Evolutionary conservation across 2,888 invertebrate genomes (phyloP), one percentile per base, ranked within the genome.

Genomic region (Tetheella fluctuosa): DNA sequence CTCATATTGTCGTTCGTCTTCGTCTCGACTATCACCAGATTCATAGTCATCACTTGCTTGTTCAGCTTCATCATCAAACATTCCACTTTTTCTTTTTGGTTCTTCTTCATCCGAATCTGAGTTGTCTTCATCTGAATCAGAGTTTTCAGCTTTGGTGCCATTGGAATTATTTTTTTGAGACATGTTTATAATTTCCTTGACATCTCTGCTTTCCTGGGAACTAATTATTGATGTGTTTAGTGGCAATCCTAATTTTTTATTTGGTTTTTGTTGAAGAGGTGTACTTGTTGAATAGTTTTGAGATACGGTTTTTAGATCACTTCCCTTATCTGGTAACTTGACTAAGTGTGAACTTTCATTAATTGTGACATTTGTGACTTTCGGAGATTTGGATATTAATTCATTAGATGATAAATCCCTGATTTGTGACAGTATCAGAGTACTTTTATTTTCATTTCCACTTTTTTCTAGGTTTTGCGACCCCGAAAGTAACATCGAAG

Each of bases 21-120:
- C 93, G 68, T 93, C 87, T 83, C 90, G 86, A 68, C 93, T 93
- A 58, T 92, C 91, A 37, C 93, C 93, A 7, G 93, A 93, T 77
- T 90, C 83, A 68, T 93, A 93, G 66, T 89, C 81, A 60, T 87
- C 85, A 62, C 87, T 84, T 10, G 87, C 90, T 67, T 90, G 91
- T 61, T 84, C 84, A 23, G 91, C 92, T 79, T 91, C 86, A 67
- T 87, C 77, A 64, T 86, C 81, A 8, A 91, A 42, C 4, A 89
- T 68, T 60, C 78, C 73, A 69, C 68, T 83, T 57, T 70, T 74
- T 13, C 74, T 64, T 58, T 72, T 63, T 23, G 74, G 71, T 15
- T 72, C 63, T 28, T 71, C 63, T 28, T 71, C 71, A 55, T 75
- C 64, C 37, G 77, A 76, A 28, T 74, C 76, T 12, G 74, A 73